Evolutionary conservation across 2,888 invertebrate species (phyloP), one percentile per base, ranked within the genome.

Genomic region (Pachydiplax longipennis): DNA sequence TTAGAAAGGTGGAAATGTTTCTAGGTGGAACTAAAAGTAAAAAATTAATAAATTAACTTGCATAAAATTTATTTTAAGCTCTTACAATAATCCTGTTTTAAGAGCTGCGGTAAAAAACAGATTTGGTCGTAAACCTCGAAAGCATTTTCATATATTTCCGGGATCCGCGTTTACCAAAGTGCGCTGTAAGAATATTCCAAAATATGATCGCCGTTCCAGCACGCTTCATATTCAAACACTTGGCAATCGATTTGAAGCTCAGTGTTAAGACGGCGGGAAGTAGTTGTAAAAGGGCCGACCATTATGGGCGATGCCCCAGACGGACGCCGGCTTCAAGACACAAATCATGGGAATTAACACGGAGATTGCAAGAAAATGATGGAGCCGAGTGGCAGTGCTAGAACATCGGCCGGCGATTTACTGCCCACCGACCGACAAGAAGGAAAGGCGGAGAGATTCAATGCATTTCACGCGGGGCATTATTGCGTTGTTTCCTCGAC

Each of bases 341-440:
- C 87, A 87, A 87, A 87, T 61, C 87, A 87, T 61, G 87, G 61
- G 87, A 87, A 61, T 87, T 87, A 87, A 87, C 58, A 87, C 61
- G 35, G 87, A 87, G 58, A 87, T 87, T 87, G 61, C 87, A 48
- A n/a, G 87, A 65, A 87, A 87, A 87, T 87, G 87, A 87, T 61
- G 48, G 87, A 87, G 87, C 35, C 61, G 61, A 15, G 61, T 10
- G 58, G 25, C 31, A 2, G 58, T 31, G 31, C 22, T 25, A 31
- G 83, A 82, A 25, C 48, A 48, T 44, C 53, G 58, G 58, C 35
- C n/a, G 61, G 87, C 61, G 61, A 87, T 87, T 87, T 61, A 61
- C 87, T 10, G 87, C 87, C 87, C 87, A 73, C 48, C 44, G 82
- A 22, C 82, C 82, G 82, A 13, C n/a, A 48, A 82, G 48, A 83